These are phyloP conservation scores for Oxyruncus cristatus DNA, from an alignment of 2,113 vertebrate genomes.

Conservation along the genomic window DNA sequence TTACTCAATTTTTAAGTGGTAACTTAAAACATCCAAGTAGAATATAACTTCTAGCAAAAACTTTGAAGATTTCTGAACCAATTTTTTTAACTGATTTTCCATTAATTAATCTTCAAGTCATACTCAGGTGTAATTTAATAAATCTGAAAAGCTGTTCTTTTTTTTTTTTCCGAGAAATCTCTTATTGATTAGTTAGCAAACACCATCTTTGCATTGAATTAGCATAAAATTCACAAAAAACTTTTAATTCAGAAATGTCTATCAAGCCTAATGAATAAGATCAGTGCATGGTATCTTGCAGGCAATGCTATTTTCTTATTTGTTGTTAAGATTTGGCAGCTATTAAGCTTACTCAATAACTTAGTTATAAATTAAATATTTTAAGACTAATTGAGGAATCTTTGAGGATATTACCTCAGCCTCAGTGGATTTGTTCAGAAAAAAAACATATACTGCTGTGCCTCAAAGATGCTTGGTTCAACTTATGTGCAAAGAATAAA, in stretches of 20 bases:
- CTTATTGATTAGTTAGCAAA: not conserved
- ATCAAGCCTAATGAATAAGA: not conserved
- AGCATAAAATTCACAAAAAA: not conserved
- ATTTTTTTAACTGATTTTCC: not conserved
- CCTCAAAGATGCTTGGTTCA: not conserved
- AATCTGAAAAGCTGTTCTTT: not conserved
- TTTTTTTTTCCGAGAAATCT: not conserved
- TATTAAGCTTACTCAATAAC: not conserved
- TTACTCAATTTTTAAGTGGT: not conserved
- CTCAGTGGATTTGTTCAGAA: not conserved
- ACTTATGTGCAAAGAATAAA: not conserved
- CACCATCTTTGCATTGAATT: not conserved
- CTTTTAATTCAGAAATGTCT: not conserved
- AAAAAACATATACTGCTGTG: not conserved
- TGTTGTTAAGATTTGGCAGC: not conserved
- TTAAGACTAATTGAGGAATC: not conserved
- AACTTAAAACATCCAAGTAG: not conserved
- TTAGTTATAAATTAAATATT: not conserved
- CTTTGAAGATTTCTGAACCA: not conserved
- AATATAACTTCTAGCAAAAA: not conserved
- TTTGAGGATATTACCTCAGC: not conserved
- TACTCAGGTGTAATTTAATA: not conserved
- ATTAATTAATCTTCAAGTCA: not conserved
- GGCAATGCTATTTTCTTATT: not conserved
- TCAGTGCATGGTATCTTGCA: not conserved